A percentile compares a stretch with the other conserved stretches of the same genome.
Evolutionary conservation across 2,797 vertebrate species (phyloP).

Genomic region (Chelidonichthys spinosus): DNA sequence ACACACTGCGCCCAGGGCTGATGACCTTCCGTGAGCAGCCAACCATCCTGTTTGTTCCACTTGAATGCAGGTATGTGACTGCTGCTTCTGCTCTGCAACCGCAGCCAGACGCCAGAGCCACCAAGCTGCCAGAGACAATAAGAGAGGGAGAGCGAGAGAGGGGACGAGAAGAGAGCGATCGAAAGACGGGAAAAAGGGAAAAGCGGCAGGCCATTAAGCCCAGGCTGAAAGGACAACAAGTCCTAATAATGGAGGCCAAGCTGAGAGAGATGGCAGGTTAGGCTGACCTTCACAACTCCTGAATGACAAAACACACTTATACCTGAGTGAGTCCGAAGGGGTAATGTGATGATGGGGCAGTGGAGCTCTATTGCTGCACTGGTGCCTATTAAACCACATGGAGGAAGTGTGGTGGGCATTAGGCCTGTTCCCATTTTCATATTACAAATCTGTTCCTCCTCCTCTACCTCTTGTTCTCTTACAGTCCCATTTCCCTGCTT

Average conservation of each 20-base stretch:
- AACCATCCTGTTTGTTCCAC: constrained; percentile 86
- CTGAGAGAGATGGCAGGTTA: constrained; percentile 59
- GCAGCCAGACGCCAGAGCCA: constrained; percentile 72
- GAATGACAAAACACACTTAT: constrained; percentile 61
- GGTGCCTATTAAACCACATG: constrained; percentile 2
- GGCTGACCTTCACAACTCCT: constrained; percentile 70
- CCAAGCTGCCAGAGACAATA: constrained; percentile 65
- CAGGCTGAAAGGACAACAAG: constrained; percentile 66
- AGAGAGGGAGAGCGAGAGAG: background rate
- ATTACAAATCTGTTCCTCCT: constrained; percentile 15
- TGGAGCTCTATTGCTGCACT: background rate
- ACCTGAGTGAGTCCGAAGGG: constrained; percentile 29
- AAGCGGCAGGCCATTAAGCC: constrained; percentile 66
- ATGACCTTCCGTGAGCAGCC: constrained; percentile 85
- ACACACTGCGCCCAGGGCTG: constrained; percentile 67
- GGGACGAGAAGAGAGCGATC: background rate
- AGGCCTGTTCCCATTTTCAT: constrained; percentile 9
- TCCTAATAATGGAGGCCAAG: constrained; percentile 66
- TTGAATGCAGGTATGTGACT: constrained; percentile 83
- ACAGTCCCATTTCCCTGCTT: background rate
- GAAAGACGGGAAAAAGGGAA: constrained; percentile 38
- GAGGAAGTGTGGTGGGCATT: constrained; percentile 16
- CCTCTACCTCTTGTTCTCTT: constrained; percentile 6
- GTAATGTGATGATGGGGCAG: constrained; percentile 25
- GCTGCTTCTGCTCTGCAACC: constrained; percentile 73